phyloP scores from a whole-genome alignment of 2,113 vertebrate species.

The Myotis yumanensis region DNA sequence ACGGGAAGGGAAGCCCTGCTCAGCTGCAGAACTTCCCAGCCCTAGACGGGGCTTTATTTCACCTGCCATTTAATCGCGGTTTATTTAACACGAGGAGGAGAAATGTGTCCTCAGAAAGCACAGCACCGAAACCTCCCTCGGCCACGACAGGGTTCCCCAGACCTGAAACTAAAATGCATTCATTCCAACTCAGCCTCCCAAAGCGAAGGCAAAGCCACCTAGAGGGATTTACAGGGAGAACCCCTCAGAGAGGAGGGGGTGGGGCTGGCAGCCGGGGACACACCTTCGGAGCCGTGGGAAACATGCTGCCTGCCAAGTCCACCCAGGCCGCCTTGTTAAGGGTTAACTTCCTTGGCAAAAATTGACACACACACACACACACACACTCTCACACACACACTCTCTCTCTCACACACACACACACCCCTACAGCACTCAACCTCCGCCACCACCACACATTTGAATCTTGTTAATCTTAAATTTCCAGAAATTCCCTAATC shows the following conservation, averaged over 20 bases:
- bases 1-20: conserved; percentile 75
- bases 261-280: conserved; percentile 14
- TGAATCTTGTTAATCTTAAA: conserved; percentile 65
- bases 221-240: background rate
- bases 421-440: background rate
- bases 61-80: conserved; percentile 66
- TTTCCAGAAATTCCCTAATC: conserved; percentile 58
- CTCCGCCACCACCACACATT: background rate
- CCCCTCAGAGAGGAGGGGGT: background rate
- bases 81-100: conserved; percentile 73
- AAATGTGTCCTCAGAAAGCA: conserved; percentile 58
- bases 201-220: conserved; percentile 39
- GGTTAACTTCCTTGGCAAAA: conserved; percentile 63
- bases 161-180: conserved; percentile 68
- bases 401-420: background rate
- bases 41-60: conserved; percentile 27
- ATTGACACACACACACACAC: background rate
- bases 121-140: conserved; percentile 22
- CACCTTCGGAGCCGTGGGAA: conserved; percentile 50
- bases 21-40: conserved; percentile 80
- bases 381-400: background rate
- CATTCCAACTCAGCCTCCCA: conserved; percentile 61
- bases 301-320: conserved; percentile 53
- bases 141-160: conserved; percentile 54
- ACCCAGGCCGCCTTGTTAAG: background rate